These are phyloP conservation scores for Pollachius pollachius DNA, from an alignment of 2,113 vertebrate genomes.

Conservation along the genomic window DNA sequence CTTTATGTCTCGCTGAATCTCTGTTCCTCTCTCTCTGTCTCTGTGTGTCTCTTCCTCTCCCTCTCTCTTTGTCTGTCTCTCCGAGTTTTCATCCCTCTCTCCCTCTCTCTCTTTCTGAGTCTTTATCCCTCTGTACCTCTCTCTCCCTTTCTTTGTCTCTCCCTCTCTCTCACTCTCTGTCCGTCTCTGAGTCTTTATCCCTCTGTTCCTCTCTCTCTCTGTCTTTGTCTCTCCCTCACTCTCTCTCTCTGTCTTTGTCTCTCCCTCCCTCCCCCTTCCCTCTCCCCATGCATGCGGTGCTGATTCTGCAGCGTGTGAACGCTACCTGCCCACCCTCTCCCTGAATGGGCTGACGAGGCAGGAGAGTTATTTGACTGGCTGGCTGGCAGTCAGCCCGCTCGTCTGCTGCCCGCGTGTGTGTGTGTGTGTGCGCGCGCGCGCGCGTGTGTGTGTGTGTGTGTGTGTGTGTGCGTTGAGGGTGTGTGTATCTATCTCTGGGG, in stretches of 20 bases:
- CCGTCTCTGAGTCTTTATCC: background rate
- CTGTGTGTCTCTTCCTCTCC: too few species aligned
- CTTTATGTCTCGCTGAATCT: too few species aligned
- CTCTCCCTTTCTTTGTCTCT: background rate
- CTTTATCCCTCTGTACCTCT: background rate
- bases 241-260: slow-evolving; percentile 16
- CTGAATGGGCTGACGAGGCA: slow-evolving; percentile 57
- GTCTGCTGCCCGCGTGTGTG: slow-evolving; percentile 24
- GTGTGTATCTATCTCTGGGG: slow-evolving; percentile 57
- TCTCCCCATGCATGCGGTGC: background rate
- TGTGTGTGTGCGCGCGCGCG: slow-evolving; percentile 24
- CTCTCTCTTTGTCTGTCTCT: too few species aligned
- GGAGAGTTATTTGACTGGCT: slow-evolving; percentile 54
- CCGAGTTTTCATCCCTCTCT: too few species aligned
- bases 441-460: background rate
- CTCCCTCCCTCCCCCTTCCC: background rate
- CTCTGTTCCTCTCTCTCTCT: slow-evolving; percentile 8
- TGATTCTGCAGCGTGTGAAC: slow-evolving; percentile 30
- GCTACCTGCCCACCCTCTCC: slow-evolving; percentile 45
- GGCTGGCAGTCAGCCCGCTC: slow-evolving; percentile 6
- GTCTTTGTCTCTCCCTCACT: slow-evolving; percentile 7
- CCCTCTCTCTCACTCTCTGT: background rate
- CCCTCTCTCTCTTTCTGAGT: background rate
- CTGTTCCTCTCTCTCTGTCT: too few species aligned
- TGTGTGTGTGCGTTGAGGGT: slow-evolving; percentile 44